Evolutionary conservation across 2,888 invertebrate genomes (phyloP).

Genomic region (Limnephilus lunatus): DNA sequence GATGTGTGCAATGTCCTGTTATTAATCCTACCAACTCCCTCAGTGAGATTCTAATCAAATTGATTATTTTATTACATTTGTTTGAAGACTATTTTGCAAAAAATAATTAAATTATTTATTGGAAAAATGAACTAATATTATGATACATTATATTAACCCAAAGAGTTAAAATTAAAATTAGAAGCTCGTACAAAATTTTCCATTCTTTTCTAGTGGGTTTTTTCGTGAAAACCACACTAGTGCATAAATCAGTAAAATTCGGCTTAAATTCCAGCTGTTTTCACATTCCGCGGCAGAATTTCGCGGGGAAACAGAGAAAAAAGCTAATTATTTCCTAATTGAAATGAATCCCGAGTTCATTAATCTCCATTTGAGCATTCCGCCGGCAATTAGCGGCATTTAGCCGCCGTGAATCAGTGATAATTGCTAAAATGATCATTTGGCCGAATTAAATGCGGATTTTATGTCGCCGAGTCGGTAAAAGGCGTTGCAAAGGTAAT

Average conservation of each 20-base stretch:
- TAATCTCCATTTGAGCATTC: not conserved
- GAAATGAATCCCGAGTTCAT: not conserved
- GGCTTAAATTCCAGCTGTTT: not conserved
- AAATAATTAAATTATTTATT: too few species aligned
- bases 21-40: too few species aligned
- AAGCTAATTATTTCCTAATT: not conserved
- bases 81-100: too few species aligned
- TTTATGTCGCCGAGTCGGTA: not conserved
- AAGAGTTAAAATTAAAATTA: too few species aligned
- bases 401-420: not conserved
- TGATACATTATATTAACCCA: too few species aligned
- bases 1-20: too few species aligned
- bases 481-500: not conserved
- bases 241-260: not conserved
- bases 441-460: not conserved
- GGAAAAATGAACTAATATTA: too few species aligned
- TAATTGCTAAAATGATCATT: not conserved
- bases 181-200: not conserved
- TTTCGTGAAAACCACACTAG: not conserved
- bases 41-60: too few species aligned
- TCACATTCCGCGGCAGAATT: not conserved
- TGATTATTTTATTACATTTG: too few species aligned
- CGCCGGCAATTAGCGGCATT: not conserved
- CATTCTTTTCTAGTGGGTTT: not conserved
- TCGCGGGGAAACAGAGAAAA: slow-evolving; percentile 2